Conservation (phyloP, 37 sponge, comb jelly and placozoan genomes). For the Hormiphora californensis region DNA sequence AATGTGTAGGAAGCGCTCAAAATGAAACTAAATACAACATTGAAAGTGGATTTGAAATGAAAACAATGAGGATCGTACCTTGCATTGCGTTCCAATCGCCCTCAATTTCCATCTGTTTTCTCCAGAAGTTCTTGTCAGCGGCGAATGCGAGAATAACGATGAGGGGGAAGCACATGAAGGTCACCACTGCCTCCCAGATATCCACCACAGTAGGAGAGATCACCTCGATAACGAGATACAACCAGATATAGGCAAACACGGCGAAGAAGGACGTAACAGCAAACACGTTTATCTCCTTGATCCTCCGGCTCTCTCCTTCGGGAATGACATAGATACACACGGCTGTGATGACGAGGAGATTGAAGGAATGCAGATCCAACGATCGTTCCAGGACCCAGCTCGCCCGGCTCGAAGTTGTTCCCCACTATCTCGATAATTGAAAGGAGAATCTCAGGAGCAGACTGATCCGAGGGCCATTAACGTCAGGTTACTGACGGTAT, state of each 20-base stretch:
- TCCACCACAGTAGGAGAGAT: conserved; percentile 22
- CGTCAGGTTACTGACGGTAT: conserved; percentile 53
- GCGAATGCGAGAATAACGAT: conserved; percentile 44
- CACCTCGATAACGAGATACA: conserved; percentile 51
- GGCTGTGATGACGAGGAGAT: conserved; percentile 57
- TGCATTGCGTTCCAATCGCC: conserved; percentile 54
- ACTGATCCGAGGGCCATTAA: conserved; percentile 56
- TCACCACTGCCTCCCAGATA: conserved; percentile 50
- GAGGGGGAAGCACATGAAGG: conserved; percentile 51
- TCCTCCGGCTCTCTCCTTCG: conserved; percentile 16
- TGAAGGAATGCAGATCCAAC: conserved; percentile 55
- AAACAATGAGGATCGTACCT: conserved; percentile 41
- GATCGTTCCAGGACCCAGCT: conserved; percentile 54
- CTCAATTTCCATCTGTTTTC: conserved; percentile 54
- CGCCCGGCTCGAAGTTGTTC: conserved; percentile 42
- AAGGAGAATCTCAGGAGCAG: conserved; percentile 55
- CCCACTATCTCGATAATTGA: conserved; percentile 54
- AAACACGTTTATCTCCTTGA: conserved; percentile 56
- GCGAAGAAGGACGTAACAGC: conserved; percentile 48
- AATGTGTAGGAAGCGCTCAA: too few relatives aligned
- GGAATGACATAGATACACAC: conserved; percentile 50
- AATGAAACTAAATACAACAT: too few relatives aligned
- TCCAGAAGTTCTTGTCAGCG: conserved; percentile 53
- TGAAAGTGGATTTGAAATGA: too few relatives aligned
- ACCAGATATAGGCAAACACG: conserved; percentile 56